Percentiles rank a stretch among this genome's conserved stretches.
Conservation (phyloP, 2,113 vertebrate genomes). For the Saimiri boliviensis region DNA sequence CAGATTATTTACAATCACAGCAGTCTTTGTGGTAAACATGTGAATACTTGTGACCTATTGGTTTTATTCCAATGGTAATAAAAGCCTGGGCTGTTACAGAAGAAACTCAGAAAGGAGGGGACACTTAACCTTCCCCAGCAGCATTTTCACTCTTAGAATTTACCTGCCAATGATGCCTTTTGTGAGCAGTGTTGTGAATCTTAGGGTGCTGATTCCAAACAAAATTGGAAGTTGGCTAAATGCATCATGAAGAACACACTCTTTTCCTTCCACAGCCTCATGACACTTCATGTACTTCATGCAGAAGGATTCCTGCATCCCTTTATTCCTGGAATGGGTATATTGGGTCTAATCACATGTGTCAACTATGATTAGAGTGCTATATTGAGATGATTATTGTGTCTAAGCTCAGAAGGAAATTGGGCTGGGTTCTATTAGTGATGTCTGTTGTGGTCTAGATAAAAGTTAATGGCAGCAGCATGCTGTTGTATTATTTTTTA, state of each 20-base stretch:
- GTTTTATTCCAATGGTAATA: not conserved
- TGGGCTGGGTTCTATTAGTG: not conserved
- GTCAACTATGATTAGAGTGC: not conserved
- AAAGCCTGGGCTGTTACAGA: not conserved
- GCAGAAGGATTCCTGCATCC: not conserved
- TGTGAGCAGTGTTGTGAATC: not conserved
- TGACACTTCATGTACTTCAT: not conserved
- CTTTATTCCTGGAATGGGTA: not conserved
- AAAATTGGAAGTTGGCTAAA: not conserved
- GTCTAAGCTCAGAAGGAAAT: not conserved
- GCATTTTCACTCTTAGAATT: not conserved
- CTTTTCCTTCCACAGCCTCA: not conserved
- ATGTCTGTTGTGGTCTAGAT: not conserved
- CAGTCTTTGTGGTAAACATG: not conserved
- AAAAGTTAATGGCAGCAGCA: not conserved
- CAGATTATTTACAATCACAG: not conserved
- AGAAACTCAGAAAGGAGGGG: not conserved
- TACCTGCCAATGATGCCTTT: not conserved
- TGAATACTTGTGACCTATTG: not conserved
- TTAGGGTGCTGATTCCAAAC: not conserved
- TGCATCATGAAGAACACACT: not conserved
- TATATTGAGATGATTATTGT: not conserved
- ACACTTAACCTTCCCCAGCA: not conserved
- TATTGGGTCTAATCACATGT: not conserved
- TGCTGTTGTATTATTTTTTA: not conserved